Base-by-base conservation (phyloP, 2,113 vertebrate species). In the Sander vitreus region DNA sequence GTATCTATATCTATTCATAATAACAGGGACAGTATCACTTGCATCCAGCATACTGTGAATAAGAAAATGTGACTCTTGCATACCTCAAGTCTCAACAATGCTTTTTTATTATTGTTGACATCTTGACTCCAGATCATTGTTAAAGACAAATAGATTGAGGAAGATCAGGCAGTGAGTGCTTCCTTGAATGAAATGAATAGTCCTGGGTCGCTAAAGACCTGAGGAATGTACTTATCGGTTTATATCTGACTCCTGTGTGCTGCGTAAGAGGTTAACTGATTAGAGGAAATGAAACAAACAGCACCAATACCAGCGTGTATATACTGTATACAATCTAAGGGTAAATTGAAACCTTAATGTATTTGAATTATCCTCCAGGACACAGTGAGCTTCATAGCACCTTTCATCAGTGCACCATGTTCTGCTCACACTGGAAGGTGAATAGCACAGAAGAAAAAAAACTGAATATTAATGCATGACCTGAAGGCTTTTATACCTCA, bases 401-500 rank as follows among this genome's bases (percentile, higher is more conserved):
- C 72, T 70, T 51, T 66, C 54, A 70, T 53, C 10, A 15, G 8
- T 1, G n/a, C 1, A 1, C 9, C 2, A 1, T 27, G 65, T 62
- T 71, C 65, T 19, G 54, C 27, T 45, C 66, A 51, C 53, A 54
- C 3, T n/a, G 67, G 14, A 51, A 48, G 27, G 21, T 67, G 55
- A 70, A 47, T 43, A 50, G 16, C 51, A 62, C 7, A 55, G 5
- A 47, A 18, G 14, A 64, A 36, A 54, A 48, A 23, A 33, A 15
- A 65, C 21, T 30, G 11, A n/a, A 58, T 62, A 66, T 58, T 68
- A 67, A 76, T 54, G 72, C 39, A 45, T 50, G 21, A 25, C 78
- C 53, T 47, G 43, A 39, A 39, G 75, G 85, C 39, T 86, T 83
- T 85, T 54, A 76, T 16, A 23, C 45, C 33, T 43, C 73, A 33